A percentile compares a stretch with the other conserved stretches of the same genome.
phyloP scores from a whole-genome alignment of 2,888 invertebrate genomes.

The Blomia tropicalis region DNA sequence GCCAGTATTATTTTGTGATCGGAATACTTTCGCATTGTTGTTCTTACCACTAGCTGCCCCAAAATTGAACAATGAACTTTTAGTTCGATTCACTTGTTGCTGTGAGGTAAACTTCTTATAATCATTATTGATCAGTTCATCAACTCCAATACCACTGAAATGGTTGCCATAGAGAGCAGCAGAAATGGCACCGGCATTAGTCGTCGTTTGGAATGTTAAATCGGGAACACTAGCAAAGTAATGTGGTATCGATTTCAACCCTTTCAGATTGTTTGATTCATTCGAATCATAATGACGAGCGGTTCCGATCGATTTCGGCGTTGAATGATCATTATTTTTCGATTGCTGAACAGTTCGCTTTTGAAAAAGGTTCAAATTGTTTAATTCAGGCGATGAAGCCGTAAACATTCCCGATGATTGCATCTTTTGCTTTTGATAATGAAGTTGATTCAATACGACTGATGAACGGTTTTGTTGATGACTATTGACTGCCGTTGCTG shows the following conservation, averaged over 20 bases:
- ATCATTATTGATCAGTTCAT: background rate
- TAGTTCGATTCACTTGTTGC: background rate
- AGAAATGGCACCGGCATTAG: background rate
- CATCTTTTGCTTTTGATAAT: background rate
- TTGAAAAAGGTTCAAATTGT: constrained; percentile 3
- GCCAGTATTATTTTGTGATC: constrained; percentile 10
- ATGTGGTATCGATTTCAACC: background rate
- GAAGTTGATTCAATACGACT: background rate
- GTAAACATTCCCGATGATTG: constrained; percentile 25
- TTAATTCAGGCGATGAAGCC: constrained; percentile 36
- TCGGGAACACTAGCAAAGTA: constrained; percentile 13
- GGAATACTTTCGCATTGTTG: background rate
- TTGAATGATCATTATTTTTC: constrained; percentile 3
- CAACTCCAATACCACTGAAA: too few relatives aligned
- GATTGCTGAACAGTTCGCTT: background rate
- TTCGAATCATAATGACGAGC: background rate
- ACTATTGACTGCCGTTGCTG: background rate
- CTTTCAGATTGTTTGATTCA: background rate
- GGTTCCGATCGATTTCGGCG: background rate
- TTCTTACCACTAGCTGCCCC: background rate
- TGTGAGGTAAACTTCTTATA: background rate
- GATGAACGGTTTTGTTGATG: background rate
- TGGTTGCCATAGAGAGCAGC: background rate
- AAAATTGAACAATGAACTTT: background rate
- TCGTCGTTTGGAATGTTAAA: background rate